Evolutionary conservation across 2,113 vertebrate species (phyloP), one percentile per base, ranked within the genome.

Genomic region (Echinops telfairi): DNA sequence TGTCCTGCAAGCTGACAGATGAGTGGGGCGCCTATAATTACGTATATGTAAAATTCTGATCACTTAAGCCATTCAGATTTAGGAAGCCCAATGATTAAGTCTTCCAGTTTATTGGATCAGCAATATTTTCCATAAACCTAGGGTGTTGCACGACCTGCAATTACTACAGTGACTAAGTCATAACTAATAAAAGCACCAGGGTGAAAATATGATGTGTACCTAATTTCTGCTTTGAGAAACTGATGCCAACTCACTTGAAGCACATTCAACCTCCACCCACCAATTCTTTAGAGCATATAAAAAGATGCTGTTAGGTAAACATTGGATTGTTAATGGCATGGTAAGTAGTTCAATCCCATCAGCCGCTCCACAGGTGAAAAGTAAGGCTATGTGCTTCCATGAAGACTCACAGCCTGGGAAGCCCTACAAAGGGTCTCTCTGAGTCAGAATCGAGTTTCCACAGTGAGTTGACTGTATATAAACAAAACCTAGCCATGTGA

Each of bases 31-130:
- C 40, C 47, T 53, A 53, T 47, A 47, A 47, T 47, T 47, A 47
- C 5, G 43, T 47, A 47, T 53, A 53, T 53, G 47, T 53, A 90
- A 71, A 88, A 94, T 40, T 95, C 53, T 82, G 22, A 95, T 70
- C 31, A 88, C 91, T 85, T 47, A 38, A 83, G 23, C 23, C 23
- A 14, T 92, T 85, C 60, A 68, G 10, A 38, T 83, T 95, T 91
- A 91, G 68, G 43, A 89, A 93, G 75, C 80, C 14, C n/a, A 66
- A 16, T 43, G 75, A 77, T 29, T 47, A 43, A 38, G 58, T 36
- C 27, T 19, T 23, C 29, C 73, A 83, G 33, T 78, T 81, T 84
- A 70, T 71, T 53, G 47, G 47, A 6, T 62, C 19, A 75, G 62
- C 3, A 71, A 19, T 60, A 15, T 83, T 33, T 11, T 66, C 38